Base-by-base conservation (phyloP, 2,888 invertebrate genomes). In the Caenorhabditis panamensis region DNA sequence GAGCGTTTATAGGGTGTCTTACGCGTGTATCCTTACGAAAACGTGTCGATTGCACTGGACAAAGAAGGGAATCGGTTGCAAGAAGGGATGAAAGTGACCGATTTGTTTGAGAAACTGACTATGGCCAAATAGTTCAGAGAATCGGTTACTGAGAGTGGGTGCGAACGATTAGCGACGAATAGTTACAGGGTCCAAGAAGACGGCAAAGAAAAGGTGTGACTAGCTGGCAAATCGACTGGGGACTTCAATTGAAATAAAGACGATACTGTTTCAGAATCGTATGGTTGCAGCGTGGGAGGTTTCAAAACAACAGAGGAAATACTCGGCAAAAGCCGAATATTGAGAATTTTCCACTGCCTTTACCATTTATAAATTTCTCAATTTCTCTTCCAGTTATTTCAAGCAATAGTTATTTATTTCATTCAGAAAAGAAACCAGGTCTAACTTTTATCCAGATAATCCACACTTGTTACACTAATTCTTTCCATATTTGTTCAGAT, bases 81-180 rank as follows among this genome's bases (percentile, higher is more conserved):
- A 6, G 24, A 18, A 11, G 13, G 47, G 22, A 63, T 72, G 56
- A 72, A 75, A 49, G 9, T n/a, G 20, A 13, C 66, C 75, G 75
- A 59, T 20, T 8, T 73, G 47, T 75, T 75, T 75, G 75, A 18
- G 54, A 8, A 59, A 24, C 6, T 11, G 31, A 51, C 49, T 41
- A 51, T 18, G 47, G n/a, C 22, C 22, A 41, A 47, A 1, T n/a
- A 22, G 13, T 49, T 54, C n/a, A 11, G 13, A 41, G 66, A 67
- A 75, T 75, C 61, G 66, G 58, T 73, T 73, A 64, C 73, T 66
- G 26, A 41, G 36, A 64, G 66, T 41, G 41, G 75, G 75, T 75
- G 75, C 18, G 75, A 75, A 66, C 75, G 75, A 75, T 75, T 66
- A 61, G 22, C 41, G 41, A 16, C 22, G 9, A 41, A 18, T 41